Evolutionary conservation across 2,113 vertebrate species (phyloP), one percentile per base, ranked within the genome.

Genomic region (Himantopus leucocephalus): DNA sequence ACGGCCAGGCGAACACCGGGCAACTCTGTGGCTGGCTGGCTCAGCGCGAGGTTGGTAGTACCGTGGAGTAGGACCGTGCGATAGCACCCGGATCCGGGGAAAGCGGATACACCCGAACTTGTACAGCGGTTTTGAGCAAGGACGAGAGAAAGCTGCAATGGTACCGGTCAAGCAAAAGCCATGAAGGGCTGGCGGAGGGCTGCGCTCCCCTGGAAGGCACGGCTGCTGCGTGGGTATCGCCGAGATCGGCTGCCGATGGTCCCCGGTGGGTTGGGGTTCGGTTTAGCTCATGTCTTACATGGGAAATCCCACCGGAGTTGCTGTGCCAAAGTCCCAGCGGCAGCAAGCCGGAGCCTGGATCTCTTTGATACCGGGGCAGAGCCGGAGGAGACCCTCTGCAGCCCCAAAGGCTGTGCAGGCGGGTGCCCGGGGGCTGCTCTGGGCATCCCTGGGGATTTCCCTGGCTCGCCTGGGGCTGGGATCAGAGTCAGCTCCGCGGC

Each of bases 241-340:
- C 3, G 26, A 30, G 34, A 58, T 26, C 15, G 3, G 63, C n/a
- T 16, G 48, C 68, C 4, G 12, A 9, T 0, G 2, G 73, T 30
- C 45, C 29, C 58, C 18, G 0, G 1, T 1, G 23, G 39, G 7
- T 8, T 24, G 41, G 24, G 59, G 5, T 48, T 48, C 48, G 11
- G 22, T 48, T 60, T 1, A 56, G 66, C 50, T 37, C 9, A 1
- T 2, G 0, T 14, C 29, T 87, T 12, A 1, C 0, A 4, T 9
- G 73, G 56, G 66, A 74, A 88, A 85, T 67, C 66, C 75, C 94
- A 66, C 34, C 2, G 23, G 63, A 81, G 64, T 55, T 23, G 64
- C 64, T 67, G 26, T 32, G 30, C 39, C 17, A 3, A 59, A 53
- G 80, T 45, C 80, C 72, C 56, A 8, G 3, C 0, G 0, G 85